Base-by-base conservation (phyloP, 2,113 vertebrate genomes). In the Macrotis lagotis region DNA sequence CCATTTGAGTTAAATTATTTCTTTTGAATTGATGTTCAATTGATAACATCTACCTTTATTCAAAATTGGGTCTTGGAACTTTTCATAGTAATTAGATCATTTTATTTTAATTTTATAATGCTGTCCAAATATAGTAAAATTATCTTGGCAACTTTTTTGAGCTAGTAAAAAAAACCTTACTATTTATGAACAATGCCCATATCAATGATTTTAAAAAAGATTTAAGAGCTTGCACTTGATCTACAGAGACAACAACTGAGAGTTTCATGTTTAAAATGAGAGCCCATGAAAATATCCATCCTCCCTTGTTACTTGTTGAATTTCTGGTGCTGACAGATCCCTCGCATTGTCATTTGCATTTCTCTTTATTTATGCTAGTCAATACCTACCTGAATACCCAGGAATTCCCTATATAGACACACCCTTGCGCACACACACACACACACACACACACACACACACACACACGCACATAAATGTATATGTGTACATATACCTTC, bases 91-190 rank as follows among this genome's bases (percentile, higher is more conserved):
- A 55, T 89, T 19, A 48, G 55, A 53, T 90, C 49, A 50, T 83
- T 50, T 90, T 90, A 92, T 53, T 94, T 97, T 48, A 55, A 93
- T 92, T 83, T 83, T 44, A 53, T 48, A 53, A 6, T 52, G 49
- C 88, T 53, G 50, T 92, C 44, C 92, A 92, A 92, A 90, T 28
- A 55, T 92, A 88, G 37, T 48, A 89, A 92, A 90, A 50, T 11
- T 51, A 5, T 89, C 89, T 55, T n/a, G 59, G 50, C 51, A 51
- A 49, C 50, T 59, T 66, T 88, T 12, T 28, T 47, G 25, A 95
- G 37, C 31, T 8, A 3, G 37, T 0, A 6, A 95, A 50, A 93
- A 25, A 44, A n/a, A n/a, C 2, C 37, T 16, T 51, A 59, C 12
- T 95, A 26, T n/a, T 26, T 51, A 22, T 16, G 90, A 47, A 51